Base-by-base conservation (phyloP, 2,113 vertebrate species). In the Petromus typicus region DNA sequence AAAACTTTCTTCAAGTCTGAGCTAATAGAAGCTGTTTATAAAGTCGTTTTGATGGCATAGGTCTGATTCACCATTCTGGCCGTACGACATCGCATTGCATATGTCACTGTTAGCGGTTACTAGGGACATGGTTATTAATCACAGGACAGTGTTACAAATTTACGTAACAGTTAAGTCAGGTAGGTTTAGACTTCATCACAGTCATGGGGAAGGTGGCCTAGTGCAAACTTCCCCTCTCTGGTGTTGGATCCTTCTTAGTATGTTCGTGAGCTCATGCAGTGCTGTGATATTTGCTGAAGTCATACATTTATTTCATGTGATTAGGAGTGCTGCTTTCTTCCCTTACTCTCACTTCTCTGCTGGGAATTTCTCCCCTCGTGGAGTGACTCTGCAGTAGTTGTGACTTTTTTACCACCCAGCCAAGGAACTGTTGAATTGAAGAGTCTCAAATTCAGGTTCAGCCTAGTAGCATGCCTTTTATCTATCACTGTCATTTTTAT, bases 51-150 rank as follows among this genome's bases (percentile, higher is more conserved):
- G 30, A 51, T 82, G 76, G 85, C 27, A 0, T 69, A 67, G 18
- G 59, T n/a, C 40, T 91, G 78, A 91, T 23, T 97, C 86, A 96
- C 30, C 40, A 27, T 63, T 84, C 78, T 83, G 63, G 51, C 12
- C 11, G 23, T 51, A 48, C 1, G 37, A 69, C 43, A 81, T 75
- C 18, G 51, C 85, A 73, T 80, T 75, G 3, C 2, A 7, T 87
- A 85, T 91, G 27, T 81, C 43, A 85, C 43, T 40, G 14, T 59
- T 82, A 66, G 17, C 43, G 59, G 57, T 90, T 73, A 67, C 51
- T 59, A 57, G 10, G 3, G 43, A 51, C 90, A 83, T 7, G 27
- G 54, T 67, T 88, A 57, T 45, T 90, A 80, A 84, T 9, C 4
- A 69, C 1, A 37, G 66, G 92, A 92, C 8, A 40, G 43, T 66